These are phyloP conservation scores for Adelognathus sp. DNA, from an alignment of 2,888 invertebrate species.

Conservation along the genomic window DNA sequence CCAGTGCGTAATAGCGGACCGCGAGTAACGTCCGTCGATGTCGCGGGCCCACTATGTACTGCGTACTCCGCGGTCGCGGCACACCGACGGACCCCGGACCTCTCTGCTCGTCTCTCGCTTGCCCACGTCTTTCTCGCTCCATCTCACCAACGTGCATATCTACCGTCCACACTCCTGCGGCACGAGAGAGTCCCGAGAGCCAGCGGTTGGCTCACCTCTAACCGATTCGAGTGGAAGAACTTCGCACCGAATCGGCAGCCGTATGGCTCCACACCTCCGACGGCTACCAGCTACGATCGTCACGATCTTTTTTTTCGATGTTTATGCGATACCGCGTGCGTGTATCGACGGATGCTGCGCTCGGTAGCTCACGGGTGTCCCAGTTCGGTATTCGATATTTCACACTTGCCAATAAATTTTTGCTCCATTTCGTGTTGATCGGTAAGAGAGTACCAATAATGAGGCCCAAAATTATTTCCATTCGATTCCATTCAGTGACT, in stretches of 20 bases:
- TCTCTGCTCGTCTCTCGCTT: conserved; percentile 69
- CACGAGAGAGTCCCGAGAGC: conserved; percentile 43
- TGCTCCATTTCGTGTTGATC: too few relatives aligned
- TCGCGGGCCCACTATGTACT: conserved; percentile 64
- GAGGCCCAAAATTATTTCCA: too few relatives aligned
- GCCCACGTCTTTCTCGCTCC: conserved; percentile 47
- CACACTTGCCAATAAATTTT: too few relatives aligned
- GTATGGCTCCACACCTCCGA: conserved; percentile 12
- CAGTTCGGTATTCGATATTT: not conserved
- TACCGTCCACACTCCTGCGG: conserved; percentile 21
- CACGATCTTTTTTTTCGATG: not conserved
- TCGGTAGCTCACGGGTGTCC: not conserved
- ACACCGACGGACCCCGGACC: conserved; percentile 64
- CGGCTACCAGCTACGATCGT: conserved; percentile 16
- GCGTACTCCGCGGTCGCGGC: conserved; percentile 62
- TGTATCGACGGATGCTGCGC: not conserved
- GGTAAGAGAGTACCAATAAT: too few relatives aligned
- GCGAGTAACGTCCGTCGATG: conserved; percentile 60
- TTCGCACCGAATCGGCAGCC: conserved; percentile 53
- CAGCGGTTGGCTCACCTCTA: conserved; percentile 30
- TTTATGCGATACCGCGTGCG: not conserved
- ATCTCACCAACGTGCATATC: conserved; percentile 41
- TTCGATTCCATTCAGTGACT: too few relatives aligned
- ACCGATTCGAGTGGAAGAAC: conserved; percentile 54
- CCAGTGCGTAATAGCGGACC: conserved; percentile 48